These are phyloP conservation scores for Zygogramma bicolorata DNA, from an alignment of 2,888 invertebrate species.

Conservation along the genomic window DNA sequence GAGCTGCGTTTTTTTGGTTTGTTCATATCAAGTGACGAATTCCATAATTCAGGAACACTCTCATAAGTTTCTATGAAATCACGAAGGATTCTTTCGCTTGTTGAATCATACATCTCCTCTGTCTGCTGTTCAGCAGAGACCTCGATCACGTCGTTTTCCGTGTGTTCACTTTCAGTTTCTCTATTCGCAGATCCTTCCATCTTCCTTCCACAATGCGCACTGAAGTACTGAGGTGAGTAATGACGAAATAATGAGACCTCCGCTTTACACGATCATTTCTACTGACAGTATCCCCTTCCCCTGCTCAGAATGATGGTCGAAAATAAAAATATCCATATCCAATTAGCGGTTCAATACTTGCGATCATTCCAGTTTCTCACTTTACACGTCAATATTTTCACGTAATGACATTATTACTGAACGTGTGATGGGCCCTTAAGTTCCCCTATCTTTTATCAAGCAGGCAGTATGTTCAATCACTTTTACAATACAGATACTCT, in stretches of 20 bases:
- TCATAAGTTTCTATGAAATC: slow-evolving; percentile 26
- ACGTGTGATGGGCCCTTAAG: no score
- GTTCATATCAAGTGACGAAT: slow-evolving; percentile 23
- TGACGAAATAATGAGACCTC: background rate
- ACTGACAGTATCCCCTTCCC: slow-evolving; percentile 2
- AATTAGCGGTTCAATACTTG: background rate
- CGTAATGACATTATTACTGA: slow-evolving; percentile 5
- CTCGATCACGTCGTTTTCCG: background rate
- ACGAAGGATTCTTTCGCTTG: slow-evolving; percentile 5
- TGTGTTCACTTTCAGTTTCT: background rate
- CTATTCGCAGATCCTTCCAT: slow-evolving; percentile 4
- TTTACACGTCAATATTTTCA: background rate
- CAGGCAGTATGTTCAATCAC: no score
- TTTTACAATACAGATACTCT: no score
- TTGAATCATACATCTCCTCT: background rate
- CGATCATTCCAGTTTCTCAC: no score
- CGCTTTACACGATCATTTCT: background rate
- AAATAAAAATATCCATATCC: background rate
- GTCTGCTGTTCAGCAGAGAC: background rate
- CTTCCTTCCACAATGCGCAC: background rate
- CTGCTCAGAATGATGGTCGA: slow-evolving; percentile 3
- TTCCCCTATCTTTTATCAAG: no score
- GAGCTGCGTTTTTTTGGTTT: slow-evolving; percentile 27
- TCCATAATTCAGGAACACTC: slow-evolving; percentile 21
- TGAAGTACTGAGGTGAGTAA: background rate